Percentiles rank a stretch among this genome's conserved stretches.
Conservation (phyloP, 2,888 invertebrate species). For the Leptinotarsa haldemani region DNA sequence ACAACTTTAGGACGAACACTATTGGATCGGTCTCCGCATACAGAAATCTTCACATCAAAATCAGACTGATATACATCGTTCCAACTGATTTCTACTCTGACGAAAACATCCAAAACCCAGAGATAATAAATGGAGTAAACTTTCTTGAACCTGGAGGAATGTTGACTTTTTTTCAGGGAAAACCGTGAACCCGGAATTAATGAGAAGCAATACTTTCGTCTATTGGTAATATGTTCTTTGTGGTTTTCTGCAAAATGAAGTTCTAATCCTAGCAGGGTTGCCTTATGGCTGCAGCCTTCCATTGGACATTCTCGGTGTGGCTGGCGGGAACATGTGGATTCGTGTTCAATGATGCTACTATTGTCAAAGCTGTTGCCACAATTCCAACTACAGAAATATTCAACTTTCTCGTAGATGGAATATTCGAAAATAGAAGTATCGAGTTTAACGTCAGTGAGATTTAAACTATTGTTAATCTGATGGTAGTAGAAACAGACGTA, state of each 20-base stretch:
- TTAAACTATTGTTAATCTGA: constrained; percentile 17
- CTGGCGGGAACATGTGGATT: background rate
- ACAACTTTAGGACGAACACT: background rate
- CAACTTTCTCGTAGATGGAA: background rate
- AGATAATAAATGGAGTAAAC: background rate
- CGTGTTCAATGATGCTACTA: background rate
- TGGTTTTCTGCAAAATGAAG: background rate
- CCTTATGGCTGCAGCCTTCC: background rate
- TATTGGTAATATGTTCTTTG: background rate
- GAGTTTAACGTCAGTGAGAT: background rate
- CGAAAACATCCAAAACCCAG: background rate
- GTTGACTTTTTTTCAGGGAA: background rate
- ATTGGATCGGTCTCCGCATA: background rate
- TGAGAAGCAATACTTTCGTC: background rate
- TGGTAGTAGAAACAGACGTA: constrained; percentile 23
- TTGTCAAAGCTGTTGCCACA: constrained; percentile 19
- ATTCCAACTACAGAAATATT: constrained; percentile 24
- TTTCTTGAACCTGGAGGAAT: background rate
- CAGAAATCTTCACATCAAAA: background rate
- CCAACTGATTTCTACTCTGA: background rate
- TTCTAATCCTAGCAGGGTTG: background rate
- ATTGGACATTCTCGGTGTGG: background rate
- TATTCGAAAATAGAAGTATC: background rate
- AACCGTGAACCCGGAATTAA: background rate
- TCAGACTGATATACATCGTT: background rate